Percentiles rank a stretch among this genome's conserved stretches.
These are phyloP conservation scores for Busseola fusca DNA, from an alignment of 2,888 invertebrate genomes.

Conservation along the genomic window DNA sequence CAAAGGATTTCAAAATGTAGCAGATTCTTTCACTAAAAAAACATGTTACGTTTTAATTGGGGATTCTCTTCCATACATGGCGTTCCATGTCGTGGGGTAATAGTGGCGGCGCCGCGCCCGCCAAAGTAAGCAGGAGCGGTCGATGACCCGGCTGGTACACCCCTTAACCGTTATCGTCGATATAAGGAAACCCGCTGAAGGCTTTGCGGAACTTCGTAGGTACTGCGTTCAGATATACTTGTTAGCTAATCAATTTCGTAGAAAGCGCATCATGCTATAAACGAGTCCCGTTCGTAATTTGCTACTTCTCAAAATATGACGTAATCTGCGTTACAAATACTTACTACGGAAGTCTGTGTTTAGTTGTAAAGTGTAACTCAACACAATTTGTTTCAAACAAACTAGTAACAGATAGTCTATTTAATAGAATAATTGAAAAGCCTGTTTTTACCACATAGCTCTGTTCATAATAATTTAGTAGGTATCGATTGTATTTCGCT, in stretches of 20 bases:
- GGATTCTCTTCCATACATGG: conserved; percentile 38
- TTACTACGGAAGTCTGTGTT: conserved; percentile 29
- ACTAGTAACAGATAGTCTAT: neutral
- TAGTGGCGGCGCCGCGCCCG: conserved; percentile 64
- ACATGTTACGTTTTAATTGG: conserved; percentile 30
- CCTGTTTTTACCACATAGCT: conserved; percentile 7
- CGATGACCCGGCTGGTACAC: conserved; percentile 78
- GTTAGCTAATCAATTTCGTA: conserved; percentile 39
- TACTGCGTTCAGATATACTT: conserved; percentile 49
- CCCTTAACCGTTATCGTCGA: conserved; percentile 85
- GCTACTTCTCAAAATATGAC: conserved; percentile 10
- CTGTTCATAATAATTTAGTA: neutral
- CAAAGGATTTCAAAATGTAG: conserved; percentile 11
- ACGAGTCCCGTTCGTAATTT: conserved; percentile 19
- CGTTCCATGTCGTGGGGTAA: conserved; percentile 33
- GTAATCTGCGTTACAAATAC: conserved; percentile 23
- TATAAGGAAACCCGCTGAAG: conserved; percentile 84
- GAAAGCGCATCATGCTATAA: conserved; percentile 32
- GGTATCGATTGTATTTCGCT: conserved; percentile 28
- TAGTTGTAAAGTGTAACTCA: conserved; percentile 8
- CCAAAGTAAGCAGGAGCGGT: conserved; percentile 75
- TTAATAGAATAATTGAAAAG: neutral
- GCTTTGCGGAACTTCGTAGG: conserved; percentile 65
- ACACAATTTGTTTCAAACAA: conserved; percentile 39
- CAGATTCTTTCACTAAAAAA: neutral